These are phyloP conservation scores for Theretra japonica DNA, from an alignment of 2,888 invertebrate species.

Conservation along the genomic window DNA sequence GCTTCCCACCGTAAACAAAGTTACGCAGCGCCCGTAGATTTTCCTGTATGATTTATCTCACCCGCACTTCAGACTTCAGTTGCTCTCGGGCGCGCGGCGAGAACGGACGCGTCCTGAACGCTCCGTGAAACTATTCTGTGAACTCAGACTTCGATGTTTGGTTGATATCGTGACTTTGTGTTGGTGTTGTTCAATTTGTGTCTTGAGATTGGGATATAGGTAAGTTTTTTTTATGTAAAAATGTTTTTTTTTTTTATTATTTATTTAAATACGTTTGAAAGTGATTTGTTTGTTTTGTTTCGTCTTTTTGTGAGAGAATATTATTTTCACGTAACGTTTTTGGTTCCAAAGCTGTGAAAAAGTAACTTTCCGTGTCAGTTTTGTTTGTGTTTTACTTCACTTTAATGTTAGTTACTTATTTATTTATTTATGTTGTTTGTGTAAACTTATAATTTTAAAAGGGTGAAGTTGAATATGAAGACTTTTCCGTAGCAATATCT, in stretches of 20 bases:
- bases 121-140: not conserved
- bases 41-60: not conserved
- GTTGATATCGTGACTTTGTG: not conserved
- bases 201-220: not conserved
- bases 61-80: conserved; percentile 7
- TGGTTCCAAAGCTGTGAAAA: too few species aligned
- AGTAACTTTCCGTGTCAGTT: too few species aligned
- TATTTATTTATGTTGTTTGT: too few species aligned
- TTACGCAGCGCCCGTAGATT: conserved; percentile 1
- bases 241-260: not conserved
- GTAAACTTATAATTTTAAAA: too few species aligned
- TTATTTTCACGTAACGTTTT: not conserved
- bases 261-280: not conserved
- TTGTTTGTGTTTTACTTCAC: too few species aligned
- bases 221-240: not conserved
- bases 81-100: not conserved
- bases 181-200: not conserved
- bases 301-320: not conserved
- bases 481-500: too few species aligned
- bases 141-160: not conserved
- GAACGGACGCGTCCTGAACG: not conserved
- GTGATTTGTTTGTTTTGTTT: not conserved
- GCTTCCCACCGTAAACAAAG: not conserved
- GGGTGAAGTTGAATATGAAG: too few species aligned
- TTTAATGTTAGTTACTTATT: too few species aligned